Conservation (phyloP, 2,888 invertebrate genomes). For the Ferdinandea cuprea region DNA sequence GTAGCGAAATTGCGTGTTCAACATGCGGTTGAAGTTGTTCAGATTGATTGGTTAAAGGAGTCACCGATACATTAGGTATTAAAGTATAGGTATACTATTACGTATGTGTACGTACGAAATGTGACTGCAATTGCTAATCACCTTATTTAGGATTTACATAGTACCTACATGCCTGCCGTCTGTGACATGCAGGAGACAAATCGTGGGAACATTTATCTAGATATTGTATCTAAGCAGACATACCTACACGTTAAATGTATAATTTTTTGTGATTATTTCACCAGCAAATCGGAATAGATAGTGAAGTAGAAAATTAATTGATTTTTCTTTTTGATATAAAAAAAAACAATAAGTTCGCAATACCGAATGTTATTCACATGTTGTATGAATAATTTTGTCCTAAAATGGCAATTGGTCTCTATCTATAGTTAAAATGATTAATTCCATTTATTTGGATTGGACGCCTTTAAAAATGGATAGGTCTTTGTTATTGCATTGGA, state of each 20-base stretch:
- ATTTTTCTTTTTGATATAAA: conserved; percentile 12
- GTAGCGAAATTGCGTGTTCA: conserved; percentile 62
- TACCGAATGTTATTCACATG: not conserved
- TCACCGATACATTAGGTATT: conserved; percentile 15
- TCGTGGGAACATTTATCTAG: conserved; percentile 80
- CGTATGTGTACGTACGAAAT: conserved; percentile 22
- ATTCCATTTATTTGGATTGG: not conserved
- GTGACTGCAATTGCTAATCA: conserved; percentile 65
- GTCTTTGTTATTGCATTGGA: too few species aligned
- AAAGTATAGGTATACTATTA: not conserved
- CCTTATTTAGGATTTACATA: conserved; percentile 75
- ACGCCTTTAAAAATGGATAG: too few species aligned
- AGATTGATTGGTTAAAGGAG: conserved; percentile 14
- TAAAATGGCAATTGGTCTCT: not conserved
- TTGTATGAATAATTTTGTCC: not conserved
- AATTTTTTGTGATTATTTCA: conserved; percentile 19
- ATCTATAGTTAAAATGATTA: not conserved
- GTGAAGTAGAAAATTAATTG: conserved; percentile 17
- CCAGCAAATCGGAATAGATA: not conserved
- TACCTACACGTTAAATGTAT: not conserved
- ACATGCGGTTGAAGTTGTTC: conserved; percentile 47
- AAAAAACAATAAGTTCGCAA: not conserved
- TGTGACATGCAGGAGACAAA: conserved; percentile 77
- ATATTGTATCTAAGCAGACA: conserved; percentile 20
- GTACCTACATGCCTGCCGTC: conserved; percentile 13